phyloP scores from a whole-genome alignment of 1,140 invertebrate species.

The Aphelenchoides besseyi region DNA sequence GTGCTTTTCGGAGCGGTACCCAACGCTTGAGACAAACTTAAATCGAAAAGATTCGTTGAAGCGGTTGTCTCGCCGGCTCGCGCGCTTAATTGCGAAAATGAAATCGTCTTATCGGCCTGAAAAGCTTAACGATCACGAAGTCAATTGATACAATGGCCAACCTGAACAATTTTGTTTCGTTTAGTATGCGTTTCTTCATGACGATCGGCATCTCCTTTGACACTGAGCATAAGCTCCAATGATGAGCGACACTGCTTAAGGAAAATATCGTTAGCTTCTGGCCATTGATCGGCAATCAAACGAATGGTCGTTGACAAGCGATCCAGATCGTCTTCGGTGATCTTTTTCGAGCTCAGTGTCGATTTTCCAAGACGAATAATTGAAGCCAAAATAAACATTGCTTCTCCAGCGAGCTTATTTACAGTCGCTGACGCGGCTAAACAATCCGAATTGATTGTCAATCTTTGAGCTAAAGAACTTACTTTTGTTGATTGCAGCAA shows the following conservation, averaged over 20 bases:
- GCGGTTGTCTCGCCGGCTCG: slow-evolving; percentile 69
- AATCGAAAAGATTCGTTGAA: slow-evolving; percentile 83
- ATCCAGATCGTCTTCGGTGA: slow-evolving; percentile 91
- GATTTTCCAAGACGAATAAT: slow-evolving; percentile 80
- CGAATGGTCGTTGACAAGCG: slow-evolving; percentile 50
- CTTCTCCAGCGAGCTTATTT: slow-evolving; percentile 72
- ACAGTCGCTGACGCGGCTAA: slow-evolving; percentile 36
- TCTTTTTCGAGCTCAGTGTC: slow-evolving; percentile 68
- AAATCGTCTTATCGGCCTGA: slow-evolving; percentile 81
- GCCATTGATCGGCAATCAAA: slow-evolving; percentile 73
- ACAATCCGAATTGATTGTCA: slow-evolving; percentile 16
- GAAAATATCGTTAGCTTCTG: slow-evolving; percentile 75
- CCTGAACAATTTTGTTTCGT: slow-evolving; percentile 51
- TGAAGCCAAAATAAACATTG: slow-evolving; percentile 82
- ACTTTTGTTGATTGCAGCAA: slow-evolving; percentile 65
- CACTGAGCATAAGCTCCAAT: slow-evolving; percentile 78
- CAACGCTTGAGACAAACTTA: slow-evolving; percentile 84
- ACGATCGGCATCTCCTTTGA: slow-evolving; percentile 75
- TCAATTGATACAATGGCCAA: slow-evolving; percentile 15
- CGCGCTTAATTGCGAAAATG: slow-evolving; percentile 79
- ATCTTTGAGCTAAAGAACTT: slow-evolving; percentile 46
- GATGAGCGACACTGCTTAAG: slow-evolving; percentile 75
- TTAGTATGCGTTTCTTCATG: slow-evolving; percentile 64
- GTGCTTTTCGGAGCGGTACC: slow-evolving; percentile 70
- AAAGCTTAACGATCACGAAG: slow-evolving; percentile 63